Percentiles rank a stretch among this genome's conserved stretches.
Evolutionary conservation across 2,113 vertebrate species (phyloP).

Genomic region (Prietella phreatophila): DNA sequence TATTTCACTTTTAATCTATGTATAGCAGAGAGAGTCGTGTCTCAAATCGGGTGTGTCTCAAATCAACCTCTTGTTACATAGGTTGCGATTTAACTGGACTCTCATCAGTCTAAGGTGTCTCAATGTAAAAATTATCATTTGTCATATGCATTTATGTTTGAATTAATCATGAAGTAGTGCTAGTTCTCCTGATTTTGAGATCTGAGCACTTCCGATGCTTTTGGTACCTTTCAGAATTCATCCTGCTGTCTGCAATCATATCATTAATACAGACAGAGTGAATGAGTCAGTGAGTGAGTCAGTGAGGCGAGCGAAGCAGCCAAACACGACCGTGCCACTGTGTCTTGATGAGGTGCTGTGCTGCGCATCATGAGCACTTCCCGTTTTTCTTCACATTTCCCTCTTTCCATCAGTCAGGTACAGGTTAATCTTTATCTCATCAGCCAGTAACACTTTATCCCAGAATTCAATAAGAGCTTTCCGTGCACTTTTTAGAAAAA

Average conservation of each 20-base stretch:
- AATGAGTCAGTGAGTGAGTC: conserved; percentile 10
- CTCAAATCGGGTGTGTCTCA: neutral
- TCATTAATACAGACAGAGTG: neutral
- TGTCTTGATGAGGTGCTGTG: neutral
- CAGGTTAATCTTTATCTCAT: conserved; percentile 1
- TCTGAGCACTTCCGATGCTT: neutral
- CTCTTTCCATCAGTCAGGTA: neutral
- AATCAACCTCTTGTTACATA: neutral
- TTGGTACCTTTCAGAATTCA: neutral
- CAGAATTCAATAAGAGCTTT: conserved; percentile 4
- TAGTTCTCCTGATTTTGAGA: neutral
- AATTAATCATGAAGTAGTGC: neutral
- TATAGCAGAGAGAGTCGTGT: neutral
- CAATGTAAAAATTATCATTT: neutral
- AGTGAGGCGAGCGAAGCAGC: neutral
- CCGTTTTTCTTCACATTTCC: neutral
- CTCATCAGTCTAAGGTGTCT: neutral
- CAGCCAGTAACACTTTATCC: neutral
- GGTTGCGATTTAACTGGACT: neutral
- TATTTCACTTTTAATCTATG: neutral
- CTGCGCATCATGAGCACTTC: neutral
- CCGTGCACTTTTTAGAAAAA: neutral
- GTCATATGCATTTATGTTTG: neutral
- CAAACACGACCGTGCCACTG: neutral
- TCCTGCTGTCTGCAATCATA: neutral